Base-by-base conservation (phyloP, 2,113 vertebrate species). In the Typhlomys cinereus region DNA sequence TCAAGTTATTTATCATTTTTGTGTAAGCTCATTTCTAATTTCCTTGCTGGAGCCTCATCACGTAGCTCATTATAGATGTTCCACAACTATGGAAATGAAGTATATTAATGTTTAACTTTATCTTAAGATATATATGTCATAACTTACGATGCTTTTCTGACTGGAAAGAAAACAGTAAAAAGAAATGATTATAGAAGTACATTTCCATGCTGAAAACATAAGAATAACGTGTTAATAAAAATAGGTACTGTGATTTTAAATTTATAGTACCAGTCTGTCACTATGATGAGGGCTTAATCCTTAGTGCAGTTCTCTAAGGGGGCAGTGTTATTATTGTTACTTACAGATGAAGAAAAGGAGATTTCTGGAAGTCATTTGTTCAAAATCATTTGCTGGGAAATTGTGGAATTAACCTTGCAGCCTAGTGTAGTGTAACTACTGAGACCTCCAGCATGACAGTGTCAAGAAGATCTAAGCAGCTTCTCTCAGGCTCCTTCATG, bases 321-420 rank as follows among this genome's bases (percentile, higher is more conserved):
- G 5, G 4, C 73, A 21, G 25, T 74, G 52, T 23, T 88, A 70
- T 57, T 23, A 36, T 67, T 54, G 10, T 15, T 15, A 89, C 29
- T 91, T 91, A 66, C n/a, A 29, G 23, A 78, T 48, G 10, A 92
- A 23, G 62, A 91, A 90, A 88, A 78, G 54, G 25, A 93, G 46
- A 39, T 8, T 34, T 66, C 52, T 34, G 82, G 48, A 94, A 10
- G 20, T 88, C 27, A 85, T 52, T 93, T 93, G 39, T 13, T 83
- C 31, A 88, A 79, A 90, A 85, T 48, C 5, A 73, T 52, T 80
- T 3, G 62, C 41, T 29, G 25, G 23, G 18, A 75, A 73, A 29
- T 64, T 21, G 46, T 31, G 12, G n/a, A 71, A 20, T n/a, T 64
- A 61, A 25, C 1, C 74, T 70, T 41, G n/a, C 31, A 64, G 54